Conservation (phyloP, 2,113 vertebrate species). For the Tragelaphus imberbis region DNA sequence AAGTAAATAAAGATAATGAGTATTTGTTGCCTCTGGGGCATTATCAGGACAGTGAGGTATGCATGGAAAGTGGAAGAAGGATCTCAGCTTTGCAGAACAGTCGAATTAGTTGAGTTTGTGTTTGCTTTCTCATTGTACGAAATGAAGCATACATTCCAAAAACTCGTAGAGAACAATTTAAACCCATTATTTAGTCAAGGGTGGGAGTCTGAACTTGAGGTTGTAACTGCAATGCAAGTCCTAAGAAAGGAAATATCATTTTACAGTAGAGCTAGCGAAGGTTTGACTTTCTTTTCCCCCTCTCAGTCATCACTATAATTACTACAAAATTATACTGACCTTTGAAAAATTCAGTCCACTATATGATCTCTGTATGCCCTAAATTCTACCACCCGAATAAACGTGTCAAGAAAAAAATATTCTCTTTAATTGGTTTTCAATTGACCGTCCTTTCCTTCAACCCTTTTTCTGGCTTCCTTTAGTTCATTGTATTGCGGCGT, state of each 20-base stretch:
- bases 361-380: not conserved
- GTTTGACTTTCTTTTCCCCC: not conserved
- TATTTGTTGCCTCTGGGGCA: not conserved
- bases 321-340: not conserved
- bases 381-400: not conserved
- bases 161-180: not conserved
- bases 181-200: not conserved
- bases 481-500: not conserved
- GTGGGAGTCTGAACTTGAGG: not conserved
- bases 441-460: not conserved
- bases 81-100: not conserved
- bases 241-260: not conserved
- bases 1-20: not conserved
- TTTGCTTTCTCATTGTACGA: not conserved
- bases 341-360: conserved; percentile 2
- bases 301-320: not conserved
- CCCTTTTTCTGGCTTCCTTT: not conserved
- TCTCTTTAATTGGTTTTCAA: conserved; percentile 30
- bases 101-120: not conserved
- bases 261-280: not conserved
- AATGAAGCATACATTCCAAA: not conserved
- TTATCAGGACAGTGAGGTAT: not conserved
- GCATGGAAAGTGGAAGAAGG: not conserved
- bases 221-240: not conserved
- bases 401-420: not conserved